phyloP scores from a whole-genome alignment of 2,888 invertebrate genomes.

The Drosophila formosana region DNA sequence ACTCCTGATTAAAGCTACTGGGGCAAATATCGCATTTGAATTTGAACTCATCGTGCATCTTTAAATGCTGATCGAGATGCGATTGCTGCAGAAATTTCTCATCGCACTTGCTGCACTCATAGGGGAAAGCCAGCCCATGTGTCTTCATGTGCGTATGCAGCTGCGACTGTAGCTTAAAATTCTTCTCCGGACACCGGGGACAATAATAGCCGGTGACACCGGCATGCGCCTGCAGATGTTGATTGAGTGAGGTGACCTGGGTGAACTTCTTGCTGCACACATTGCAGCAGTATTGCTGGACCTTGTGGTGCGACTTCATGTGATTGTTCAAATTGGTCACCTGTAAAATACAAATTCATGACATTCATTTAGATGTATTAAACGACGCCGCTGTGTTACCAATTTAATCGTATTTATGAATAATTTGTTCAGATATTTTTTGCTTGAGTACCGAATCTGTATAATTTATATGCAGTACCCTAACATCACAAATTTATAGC shows the following conservation, averaged over 20 bases:
- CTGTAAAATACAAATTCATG: constrained; percentile 49
- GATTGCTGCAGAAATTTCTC: constrained; percentile 85
- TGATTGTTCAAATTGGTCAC: constrained; percentile 85
- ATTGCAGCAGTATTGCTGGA: constrained; percentile 85
- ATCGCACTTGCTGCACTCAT: constrained; percentile 84
- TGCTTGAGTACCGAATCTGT: no score
- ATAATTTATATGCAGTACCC: no score
- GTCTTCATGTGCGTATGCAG: constrained; percentile 85
- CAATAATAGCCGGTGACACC: constrained; percentile 85
- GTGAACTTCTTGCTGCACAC: constrained; percentile 85
- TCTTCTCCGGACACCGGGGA: constrained; percentile 85
- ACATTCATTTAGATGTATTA: not conserved
- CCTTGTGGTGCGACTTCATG: constrained; percentile 86
- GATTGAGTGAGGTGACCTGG: constrained; percentile 85
- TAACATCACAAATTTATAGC: no score
- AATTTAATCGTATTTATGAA: not conserved
- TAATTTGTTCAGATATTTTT: no score
- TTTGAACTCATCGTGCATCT: constrained; percentile 85
- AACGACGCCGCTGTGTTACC: not conserved
- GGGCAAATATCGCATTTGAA: constrained; percentile 85
- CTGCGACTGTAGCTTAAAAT: constrained; percentile 85
- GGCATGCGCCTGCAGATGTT: constrained; percentile 85
- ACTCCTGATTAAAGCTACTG: constrained; percentile 85
- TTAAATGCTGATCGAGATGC: constrained; percentile 85
- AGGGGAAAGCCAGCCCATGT: constrained; percentile 85